Base-by-base conservation (phyloP, 2,888 invertebrate genomes). In the Luperina nickerlii region DNA sequence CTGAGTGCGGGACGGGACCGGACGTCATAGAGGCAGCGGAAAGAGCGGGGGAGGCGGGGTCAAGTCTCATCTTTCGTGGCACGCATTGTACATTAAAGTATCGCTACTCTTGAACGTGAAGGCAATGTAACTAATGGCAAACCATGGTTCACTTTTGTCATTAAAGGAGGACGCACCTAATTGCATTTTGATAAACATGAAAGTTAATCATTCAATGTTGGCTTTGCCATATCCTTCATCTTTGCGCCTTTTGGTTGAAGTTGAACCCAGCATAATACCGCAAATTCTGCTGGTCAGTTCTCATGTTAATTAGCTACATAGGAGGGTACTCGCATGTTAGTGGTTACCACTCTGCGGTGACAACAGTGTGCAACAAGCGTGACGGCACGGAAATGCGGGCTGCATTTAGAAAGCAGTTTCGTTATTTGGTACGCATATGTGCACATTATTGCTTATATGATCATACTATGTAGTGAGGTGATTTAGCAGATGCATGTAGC, bases 371-470 rank as follows among this genome's bases (percentile, higher is more conserved):
- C 87, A 90, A 82, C 85, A 83, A 89, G 89, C 93, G 91, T 92
- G 92, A 93, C 94, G 90, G 91, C 91, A 88, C 92, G 91, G 93
- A 93, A 93, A 93, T 93, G 91, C 92, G 90, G 92, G 92, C 81
- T 83, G 74, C 88, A 87, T 92, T 93, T 94, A 92, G 92, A 95
- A 93, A 94, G 92, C 91, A 81, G 90, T 90, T 92, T 78, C 66
- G 81, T 87, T 88, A 88, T 89, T 83, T 83, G 74, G 79, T 87
- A 75, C 81, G 73, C 82, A 89, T 90, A 88, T 85, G 73, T 79
- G 81, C 79, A 81, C 69, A 80, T 79, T 85, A 81, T 85, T 69
- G 66, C 67, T 82, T 82, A 77, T 78, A 77, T 77, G 74, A 87
- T 80, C 60, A 62, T 76, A 68, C 38, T 38, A 38, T 69, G 72